Evolutionary conservation across 2,888 invertebrate genomes (phyloP).

Genomic region (Harmothoe impar): DNA sequence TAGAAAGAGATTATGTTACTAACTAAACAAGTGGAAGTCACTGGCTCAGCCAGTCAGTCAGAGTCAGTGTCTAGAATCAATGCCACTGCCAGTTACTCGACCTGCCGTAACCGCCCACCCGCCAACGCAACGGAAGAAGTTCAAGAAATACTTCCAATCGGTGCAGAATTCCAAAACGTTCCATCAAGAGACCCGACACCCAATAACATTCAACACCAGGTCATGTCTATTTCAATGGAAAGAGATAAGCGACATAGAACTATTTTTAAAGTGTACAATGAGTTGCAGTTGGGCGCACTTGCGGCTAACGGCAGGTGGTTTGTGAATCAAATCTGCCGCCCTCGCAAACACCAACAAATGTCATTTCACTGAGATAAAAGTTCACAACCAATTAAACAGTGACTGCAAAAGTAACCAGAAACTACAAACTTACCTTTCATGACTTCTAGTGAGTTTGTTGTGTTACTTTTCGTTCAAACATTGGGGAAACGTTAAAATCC

Average conservation of each 20-base stretch:
- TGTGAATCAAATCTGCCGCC: slow-evolving; percentile 55
- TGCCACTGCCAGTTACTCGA: no score
- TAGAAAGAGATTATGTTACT: no score
- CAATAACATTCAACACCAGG: no score
- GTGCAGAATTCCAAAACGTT: not conserved
- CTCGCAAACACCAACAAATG: not conserved
- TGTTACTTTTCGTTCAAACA: slow-evolving; percentile 28
- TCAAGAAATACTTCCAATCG: no score
- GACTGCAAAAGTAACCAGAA: not conserved
- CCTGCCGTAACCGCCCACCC: slow-evolving; percentile 11
- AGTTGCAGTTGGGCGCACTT: not conserved
- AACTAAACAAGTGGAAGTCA: no score
- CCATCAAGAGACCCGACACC: not conserved
- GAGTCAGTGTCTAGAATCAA: no score
- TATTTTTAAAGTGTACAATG: no score
- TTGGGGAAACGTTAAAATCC: slow-evolving; percentile 24
- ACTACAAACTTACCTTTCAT: slow-evolving; percentile 20
- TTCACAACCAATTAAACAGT: not conserved
- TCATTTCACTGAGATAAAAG: not conserved
- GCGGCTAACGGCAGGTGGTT: slow-evolving; percentile 12
- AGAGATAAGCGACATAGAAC: no score
- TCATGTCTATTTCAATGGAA: no score
- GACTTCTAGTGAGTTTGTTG: not conserved
- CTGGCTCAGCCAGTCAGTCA: no score
- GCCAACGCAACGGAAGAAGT: slow-evolving; percentile 1